Conservation (phyloP, 2,797 vertebrate species). For the Manis pentadactyla region DNA sequence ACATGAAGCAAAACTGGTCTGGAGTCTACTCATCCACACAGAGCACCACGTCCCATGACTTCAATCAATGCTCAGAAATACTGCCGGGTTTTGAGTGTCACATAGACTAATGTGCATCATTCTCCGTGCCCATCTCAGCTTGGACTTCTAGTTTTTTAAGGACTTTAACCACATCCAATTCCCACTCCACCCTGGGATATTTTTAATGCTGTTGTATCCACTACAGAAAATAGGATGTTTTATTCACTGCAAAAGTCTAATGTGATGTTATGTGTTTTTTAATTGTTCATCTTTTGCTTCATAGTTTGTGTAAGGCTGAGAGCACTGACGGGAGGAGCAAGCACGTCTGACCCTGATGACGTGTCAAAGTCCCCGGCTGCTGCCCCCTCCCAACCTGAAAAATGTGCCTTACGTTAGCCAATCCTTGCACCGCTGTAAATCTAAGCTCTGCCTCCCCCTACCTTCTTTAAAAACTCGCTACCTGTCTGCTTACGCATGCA, state of each 20-base stretch:
- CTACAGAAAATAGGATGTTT: neutral
- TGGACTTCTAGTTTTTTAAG: neutral
- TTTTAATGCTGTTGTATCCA: neutral
- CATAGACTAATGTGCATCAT: neutral
- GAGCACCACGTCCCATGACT: neutral
- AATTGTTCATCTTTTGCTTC: neutral
- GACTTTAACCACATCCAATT: neutral
- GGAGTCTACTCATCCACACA: rapidly evolving
- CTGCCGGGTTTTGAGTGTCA: neutral
- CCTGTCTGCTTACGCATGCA: no score
- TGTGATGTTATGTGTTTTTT: neutral
- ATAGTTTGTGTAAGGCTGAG: neutral
- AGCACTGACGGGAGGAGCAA: no score
- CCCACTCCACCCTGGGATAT: neutral
- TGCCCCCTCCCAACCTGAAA: no score
- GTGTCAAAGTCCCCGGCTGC: no score
- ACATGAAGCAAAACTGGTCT: neutral
- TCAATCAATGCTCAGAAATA: neutral
- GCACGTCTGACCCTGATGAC: no score
- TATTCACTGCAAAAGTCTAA: neutral
- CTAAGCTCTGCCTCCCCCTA: no score
- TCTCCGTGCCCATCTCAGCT: neutral
- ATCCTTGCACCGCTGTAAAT: no score
- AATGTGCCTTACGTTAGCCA: no score
- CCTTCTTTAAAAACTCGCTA: no score